Conservation (phyloP, 2,888 invertebrate genomes). For the Trichopoda pennipes region DNA sequence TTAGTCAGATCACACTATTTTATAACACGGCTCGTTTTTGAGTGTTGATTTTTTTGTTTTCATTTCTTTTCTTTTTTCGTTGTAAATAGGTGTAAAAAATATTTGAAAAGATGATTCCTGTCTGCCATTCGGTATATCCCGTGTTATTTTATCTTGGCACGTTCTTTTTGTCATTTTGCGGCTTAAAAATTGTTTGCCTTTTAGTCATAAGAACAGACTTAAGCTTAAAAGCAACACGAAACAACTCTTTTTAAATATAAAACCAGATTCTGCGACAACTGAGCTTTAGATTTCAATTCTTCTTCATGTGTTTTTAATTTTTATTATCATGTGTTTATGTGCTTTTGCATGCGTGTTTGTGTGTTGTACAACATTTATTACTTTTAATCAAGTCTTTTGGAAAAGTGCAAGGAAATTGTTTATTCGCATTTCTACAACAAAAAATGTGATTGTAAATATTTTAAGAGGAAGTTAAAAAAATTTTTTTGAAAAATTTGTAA, state of each 20-base stretch:
- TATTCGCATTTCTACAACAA: slow-evolving; percentile 59
- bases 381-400: slow-evolving; percentile 17
- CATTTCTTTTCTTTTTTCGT: neutral
- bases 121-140: slow-evolving; percentile 61
- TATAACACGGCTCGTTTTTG: slow-evolving; percentile 62
- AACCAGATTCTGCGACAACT: slow-evolving; percentile 46
- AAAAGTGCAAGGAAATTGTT: slow-evolving; percentile 61
- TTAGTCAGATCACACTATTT: slow-evolving; percentile 64
- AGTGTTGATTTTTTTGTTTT: neutral
- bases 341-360: neutral
- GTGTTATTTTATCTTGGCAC: slow-evolving; percentile 68
- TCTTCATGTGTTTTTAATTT: slow-evolving; percentile 22
- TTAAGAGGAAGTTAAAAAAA: slow-evolving; percentile 53
- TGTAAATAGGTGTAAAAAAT: slow-evolving; percentile 22
- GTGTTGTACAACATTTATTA: neutral
- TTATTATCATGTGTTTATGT: neutral
- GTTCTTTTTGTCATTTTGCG: slow-evolving; percentile 63
- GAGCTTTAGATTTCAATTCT: slow-evolving; percentile 48
- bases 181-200: slow-evolving; percentile 49
- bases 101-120: slow-evolving; percentile 51
- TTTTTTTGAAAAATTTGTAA: slow-evolving; percentile 44
- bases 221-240: slow-evolving; percentile 15
- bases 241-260: slow-evolving; percentile 4
- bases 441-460: neutral
- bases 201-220: slow-evolving; percentile 49